Evolutionary conservation across 2,797 vertebrate genomes (phyloP).

Genomic region (Pampus argenteus): DNA sequence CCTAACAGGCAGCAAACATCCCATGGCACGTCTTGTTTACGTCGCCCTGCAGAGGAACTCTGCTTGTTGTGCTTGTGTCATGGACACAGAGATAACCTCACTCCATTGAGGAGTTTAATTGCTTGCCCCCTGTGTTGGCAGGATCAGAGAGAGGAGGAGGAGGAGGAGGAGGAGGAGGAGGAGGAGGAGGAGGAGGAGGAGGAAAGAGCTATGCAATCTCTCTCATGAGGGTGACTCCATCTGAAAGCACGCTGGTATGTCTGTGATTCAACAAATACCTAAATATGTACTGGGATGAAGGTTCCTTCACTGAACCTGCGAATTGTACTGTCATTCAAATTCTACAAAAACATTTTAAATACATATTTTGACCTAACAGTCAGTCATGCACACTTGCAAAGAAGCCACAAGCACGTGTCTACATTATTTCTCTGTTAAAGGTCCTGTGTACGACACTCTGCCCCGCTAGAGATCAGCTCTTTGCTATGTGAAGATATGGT

Average conservation of each 20-base stretch:
- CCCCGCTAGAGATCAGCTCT: too few relatives aligned
- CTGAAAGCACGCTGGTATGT: slow-evolving; percentile 33
- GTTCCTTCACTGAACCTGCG: background rate
- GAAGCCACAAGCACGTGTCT: too few relatives aligned
- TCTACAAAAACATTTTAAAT: too few relatives aligned
- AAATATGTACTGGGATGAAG: background rate
- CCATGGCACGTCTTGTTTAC: slow-evolving; percentile 60
- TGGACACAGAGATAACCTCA: slow-evolving; percentile 74
- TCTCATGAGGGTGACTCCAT: slow-evolving; percentile 29
- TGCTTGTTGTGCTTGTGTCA: slow-evolving; percentile 59
- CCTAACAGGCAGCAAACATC: slow-evolving; percentile 57
- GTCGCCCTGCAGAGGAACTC: slow-evolving; percentile 48
- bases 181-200: slow-evolving; percentile 29
- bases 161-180: slow-evolving; percentile 34
- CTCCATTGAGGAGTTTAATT: slow-evolving; percentile 73
- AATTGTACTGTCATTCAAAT: too few relatives aligned
- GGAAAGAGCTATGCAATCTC: slow-evolving; percentile 17
- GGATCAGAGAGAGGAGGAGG: slow-evolving; percentile 41
- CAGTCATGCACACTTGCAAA: too few relatives aligned
- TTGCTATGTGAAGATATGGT: too few relatives aligned
- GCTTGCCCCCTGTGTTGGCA: slow-evolving; percentile 63
- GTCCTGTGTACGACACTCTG: too few relatives aligned
- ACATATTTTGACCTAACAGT: too few relatives aligned
- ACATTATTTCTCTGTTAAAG: too few relatives aligned
- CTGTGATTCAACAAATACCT: slow-evolving; percentile 25